Percentiles rank a stretch among this genome's conserved stretches.
These are phyloP conservation scores for Himalopsyche phryganea DNA, from an alignment of 1,140 invertebrate species.

Conservation along the genomic window DNA sequence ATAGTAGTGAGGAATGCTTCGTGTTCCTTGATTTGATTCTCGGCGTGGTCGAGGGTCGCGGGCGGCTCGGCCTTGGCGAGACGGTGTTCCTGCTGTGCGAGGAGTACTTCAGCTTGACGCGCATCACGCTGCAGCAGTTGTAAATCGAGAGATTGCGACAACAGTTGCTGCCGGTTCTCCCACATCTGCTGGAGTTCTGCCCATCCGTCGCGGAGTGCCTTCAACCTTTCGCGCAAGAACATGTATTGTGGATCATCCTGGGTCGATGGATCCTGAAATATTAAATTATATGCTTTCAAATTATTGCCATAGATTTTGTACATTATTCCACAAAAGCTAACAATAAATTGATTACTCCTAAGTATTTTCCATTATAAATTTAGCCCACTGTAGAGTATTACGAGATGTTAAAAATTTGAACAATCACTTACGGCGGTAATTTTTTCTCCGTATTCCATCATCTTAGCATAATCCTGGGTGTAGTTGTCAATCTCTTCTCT, in stretches of 20 bases:
- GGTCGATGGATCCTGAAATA: slow-evolving; percentile 64
- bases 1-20: slow-evolving; percentile 99
- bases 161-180: slow-evolving; percentile 93
- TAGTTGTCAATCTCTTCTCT: slow-evolving; percentile 99
- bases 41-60: slow-evolving; percentile 91
- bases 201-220: slow-evolving; percentile 98
- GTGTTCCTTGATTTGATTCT: slow-evolving; percentile 95
- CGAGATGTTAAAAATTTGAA: too few relatives aligned
- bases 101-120: slow-evolving; percentile 93
- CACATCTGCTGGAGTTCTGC: slow-evolving; percentile 99
- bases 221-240: slow-evolving; percentile 94
- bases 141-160: slow-evolving; percentile 91
- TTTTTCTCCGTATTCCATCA: slow-evolving; percentile 99
- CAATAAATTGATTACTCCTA: not conserved
- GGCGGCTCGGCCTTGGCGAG: slow-evolving; percentile 91
- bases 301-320: too few relatives aligned
- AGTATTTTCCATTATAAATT: too few relatives aligned
- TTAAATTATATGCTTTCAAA: not conserved
- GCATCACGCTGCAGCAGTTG: slow-evolving; percentile 97
- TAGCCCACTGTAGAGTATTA: too few relatives aligned
- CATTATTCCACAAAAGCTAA: too few relatives aligned
- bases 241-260: slow-evolving; percentile 97
- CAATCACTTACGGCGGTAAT: slow-evolving; percentile 76
- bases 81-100: slow-evolving; percentile 95
- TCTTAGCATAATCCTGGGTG: slow-evolving; percentile 95